Evolutionary conservation across 2,797 vertebrate genomes (phyloP), one percentile per base, ranked within the genome.

Genomic region (Iguana delicatissima): DNA sequence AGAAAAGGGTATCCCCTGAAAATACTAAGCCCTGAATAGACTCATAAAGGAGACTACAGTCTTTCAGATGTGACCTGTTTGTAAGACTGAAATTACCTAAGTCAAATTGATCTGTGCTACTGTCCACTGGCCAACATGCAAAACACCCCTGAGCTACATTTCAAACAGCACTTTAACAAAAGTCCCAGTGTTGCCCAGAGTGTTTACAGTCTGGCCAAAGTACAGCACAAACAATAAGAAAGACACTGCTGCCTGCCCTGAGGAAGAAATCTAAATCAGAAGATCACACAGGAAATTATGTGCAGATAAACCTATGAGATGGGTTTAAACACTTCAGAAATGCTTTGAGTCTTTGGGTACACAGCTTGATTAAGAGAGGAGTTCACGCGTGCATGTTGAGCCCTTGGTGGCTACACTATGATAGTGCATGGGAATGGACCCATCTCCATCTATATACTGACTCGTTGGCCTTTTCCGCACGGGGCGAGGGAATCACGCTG

Each of bases 211-310:
- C 50, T 90, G 84, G 89, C 76, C 64, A 81, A 67, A 81, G 84
- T 81, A 86, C 76, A 81, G 64, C 77, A 86, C 52, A 89, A 89
- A 86, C 52, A 55, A 86, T 80, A 26, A 81, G 89, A 86, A 81
- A 74, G 84, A 35, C 29, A 59, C 73, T 89, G 52, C 72, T 46
- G 35, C n/a, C 67, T 80, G 64, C 38, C 64, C 46, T 57, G 26
- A 86, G 84, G 77, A 80, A 86, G 84, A 62, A 52, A 46, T 86
- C 77, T 80, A 80, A 64, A 85, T 80, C 64, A 86, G 50, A 73
- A 86, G 77, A 80, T 81, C 77, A 50, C 67, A 20, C 6, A 86
- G 77, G 67, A 90, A 86, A 81, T 81, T 3, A 38, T 79, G 35
- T n/a, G 35, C 35, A 80, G 77, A 90, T 86, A 80, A 80, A n/a